Percentiles rank a stretch among this genome's conserved stretches.
Conservation (phyloP, 2,113 vertebrate species). For the Halcyon senegalensis region DNA sequence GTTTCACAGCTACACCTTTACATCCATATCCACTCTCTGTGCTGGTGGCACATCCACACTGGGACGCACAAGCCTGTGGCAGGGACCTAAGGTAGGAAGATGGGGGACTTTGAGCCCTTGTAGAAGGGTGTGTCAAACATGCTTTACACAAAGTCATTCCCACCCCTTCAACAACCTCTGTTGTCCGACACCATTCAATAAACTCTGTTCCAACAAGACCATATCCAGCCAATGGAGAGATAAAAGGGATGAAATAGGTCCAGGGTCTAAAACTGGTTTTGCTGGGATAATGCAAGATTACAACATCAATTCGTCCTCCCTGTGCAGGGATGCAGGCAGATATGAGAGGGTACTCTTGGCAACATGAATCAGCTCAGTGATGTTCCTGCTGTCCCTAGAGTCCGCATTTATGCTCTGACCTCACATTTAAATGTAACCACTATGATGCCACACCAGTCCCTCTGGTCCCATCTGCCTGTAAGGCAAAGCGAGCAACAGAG, state of each 20-base stretch:
- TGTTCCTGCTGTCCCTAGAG: background rate
- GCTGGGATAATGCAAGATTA: background rate
- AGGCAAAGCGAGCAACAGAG: background rate
- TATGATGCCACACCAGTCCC: background rate
- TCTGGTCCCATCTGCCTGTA: background rate
- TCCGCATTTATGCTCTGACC: background rate
- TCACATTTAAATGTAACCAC: background rate
- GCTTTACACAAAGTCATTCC: background rate
- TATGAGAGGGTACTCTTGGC: background rate
- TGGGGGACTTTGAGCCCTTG: background rate
- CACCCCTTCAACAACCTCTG: background rate
- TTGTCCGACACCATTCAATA: background rate
- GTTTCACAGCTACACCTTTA: background rate
- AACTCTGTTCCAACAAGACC: background rate
- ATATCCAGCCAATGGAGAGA: background rate
- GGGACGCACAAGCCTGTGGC: fast-evolving
- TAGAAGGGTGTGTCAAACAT: background rate
- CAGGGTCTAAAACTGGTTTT: background rate
- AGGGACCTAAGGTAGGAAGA: background rate
- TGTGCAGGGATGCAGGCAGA: background rate
- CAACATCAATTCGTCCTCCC: background rate
- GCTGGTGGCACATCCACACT: background rate
- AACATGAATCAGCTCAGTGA: background rate
- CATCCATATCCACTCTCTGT: background rate
- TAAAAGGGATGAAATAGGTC: background rate